Base-by-base conservation (phyloP, 2,888 invertebrate species). In the Drosophila longiperda region DNA sequence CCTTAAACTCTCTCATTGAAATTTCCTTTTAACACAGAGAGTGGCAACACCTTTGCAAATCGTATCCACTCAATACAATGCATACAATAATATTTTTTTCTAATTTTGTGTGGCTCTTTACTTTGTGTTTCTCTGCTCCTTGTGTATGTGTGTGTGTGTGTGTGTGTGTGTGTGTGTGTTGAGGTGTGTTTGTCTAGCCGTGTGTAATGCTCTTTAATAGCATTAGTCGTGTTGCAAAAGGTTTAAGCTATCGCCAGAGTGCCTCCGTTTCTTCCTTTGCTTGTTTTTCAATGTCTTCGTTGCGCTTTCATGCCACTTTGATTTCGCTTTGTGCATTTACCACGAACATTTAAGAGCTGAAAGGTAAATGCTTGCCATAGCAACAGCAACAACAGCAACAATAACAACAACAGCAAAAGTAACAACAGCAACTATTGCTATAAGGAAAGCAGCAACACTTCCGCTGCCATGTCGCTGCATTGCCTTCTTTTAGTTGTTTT, bases 241-340 rank as follows among this genome's bases (percentile, higher is more conserved):
- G 71, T 82, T 80, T 87, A 82, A 85, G 87, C 89, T 58, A 80
- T 84, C 62, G 86, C 70, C 68, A 75, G 68, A 77, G 42, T 69
- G 75, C 65, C 77, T 68, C 78, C 68, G 26, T 17, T 29, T 48
- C n/a, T 26, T 33, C 34, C 29, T 66, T 55, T 55, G 59, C 58
- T 58, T 48, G 64, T 74, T 66, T 69, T 70, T 69, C 64, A 77
- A 66, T 83, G 88, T 83, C 80, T 81, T 82, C 79, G 73, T 52
- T 82, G 83, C 78, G 87, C 85, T 89, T 89, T 89, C 87, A 89
- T 86, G 85, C 85, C 86, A 86, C 87, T 86, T 86, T 89, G 89
- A 85, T 89, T 83, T 83, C 63, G 88, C 83, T 85, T 89, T 89
- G 89, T 85, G 85, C 87, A 73, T 87, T 89, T 82, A 80, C 89